Percentiles rank a stretch among this genome's conserved stretches.
phyloP scores from a whole-genome alignment of 1,140 invertebrate species.

The Hyles euphorbiae region DNA sequence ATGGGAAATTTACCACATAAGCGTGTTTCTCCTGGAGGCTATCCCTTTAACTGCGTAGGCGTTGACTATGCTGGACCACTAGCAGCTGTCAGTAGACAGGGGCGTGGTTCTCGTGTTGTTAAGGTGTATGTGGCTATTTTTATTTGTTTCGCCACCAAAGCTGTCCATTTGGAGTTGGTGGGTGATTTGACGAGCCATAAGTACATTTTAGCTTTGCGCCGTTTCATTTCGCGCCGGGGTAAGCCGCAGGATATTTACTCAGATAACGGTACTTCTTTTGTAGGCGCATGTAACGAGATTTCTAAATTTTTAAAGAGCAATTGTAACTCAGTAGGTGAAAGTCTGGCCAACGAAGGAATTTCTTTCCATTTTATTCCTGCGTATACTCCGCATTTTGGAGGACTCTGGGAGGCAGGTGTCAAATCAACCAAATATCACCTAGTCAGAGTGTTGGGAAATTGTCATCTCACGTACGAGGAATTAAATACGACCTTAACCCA shows the following conservation, averaged over 20 bases:
- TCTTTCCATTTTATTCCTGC: conserved; percentile 55
- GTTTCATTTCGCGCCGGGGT: conserved; percentile 26
- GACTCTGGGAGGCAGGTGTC: conserved; percentile 30
- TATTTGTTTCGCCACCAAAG: conserved; percentile 37
- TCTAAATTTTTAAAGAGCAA: conserved; percentile 15
- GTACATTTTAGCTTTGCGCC: conserved; percentile 19
- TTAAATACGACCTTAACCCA: conserved; percentile 26
- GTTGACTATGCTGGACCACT: conserved; percentile 29
- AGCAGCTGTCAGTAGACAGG: background rate
- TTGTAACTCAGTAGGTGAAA: conserved; percentile 17
- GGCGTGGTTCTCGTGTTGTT: conserved; percentile 4
- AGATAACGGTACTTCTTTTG: conserved; percentile 24
- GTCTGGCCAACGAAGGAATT: conserved; percentile 15
- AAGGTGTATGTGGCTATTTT: conserved; percentile 28
- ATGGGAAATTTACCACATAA: conserved; percentile 18
- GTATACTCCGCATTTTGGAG: conserved; percentile 42
- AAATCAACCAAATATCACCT: conserved; percentile 45
- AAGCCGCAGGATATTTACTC: conserved; percentile 35
- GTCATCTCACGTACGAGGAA: conserved; percentile 37
- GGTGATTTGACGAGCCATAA: conserved; percentile 23
- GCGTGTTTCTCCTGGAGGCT: conserved; percentile 1
- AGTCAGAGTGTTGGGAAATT: conserved; percentile 27
- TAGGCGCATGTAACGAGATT: conserved; percentile 19
- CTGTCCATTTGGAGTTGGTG: conserved; percentile 45
- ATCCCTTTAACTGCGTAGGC: conserved; percentile 35